Evolutionary conservation across 2,888 invertebrate genomes (phyloP).

Genomic region (Machimus rusticus): DNA sequence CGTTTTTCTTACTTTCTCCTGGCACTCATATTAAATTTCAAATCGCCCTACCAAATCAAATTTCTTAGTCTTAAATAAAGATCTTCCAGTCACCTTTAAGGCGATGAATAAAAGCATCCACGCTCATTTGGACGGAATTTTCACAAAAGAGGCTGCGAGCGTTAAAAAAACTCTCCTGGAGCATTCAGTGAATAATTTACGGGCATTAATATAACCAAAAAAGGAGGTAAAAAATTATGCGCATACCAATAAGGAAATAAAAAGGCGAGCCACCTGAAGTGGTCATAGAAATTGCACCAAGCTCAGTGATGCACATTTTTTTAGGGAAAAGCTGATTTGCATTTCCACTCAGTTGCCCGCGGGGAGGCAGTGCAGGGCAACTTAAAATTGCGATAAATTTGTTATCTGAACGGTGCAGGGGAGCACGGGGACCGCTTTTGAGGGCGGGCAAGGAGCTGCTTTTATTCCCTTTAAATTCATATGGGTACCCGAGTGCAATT

Average conservation of each 20-base stretch:
- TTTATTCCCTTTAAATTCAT: neutral
- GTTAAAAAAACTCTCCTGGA: neutral
- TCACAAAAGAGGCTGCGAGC: neutral
- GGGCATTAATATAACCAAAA: neutral
- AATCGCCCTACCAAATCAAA: neutral
- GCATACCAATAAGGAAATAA: conserved; percentile 3
- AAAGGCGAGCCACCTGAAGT: neutral
- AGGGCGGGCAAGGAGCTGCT: neutral
- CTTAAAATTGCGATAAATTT: neutral
- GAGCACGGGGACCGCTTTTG: neutral
- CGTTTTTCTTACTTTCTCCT: too few species aligned
- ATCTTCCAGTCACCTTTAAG: neutral
- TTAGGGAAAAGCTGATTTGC: conserved; percentile 1
- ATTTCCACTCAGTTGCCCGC: neutral
- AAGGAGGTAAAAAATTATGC: neutral
- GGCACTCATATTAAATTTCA: neutral
- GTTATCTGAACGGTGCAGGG: neutral
- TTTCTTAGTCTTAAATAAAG: neutral
- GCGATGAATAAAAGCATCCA: neutral
- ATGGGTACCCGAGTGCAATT: neutral
- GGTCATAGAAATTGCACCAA: neutral
- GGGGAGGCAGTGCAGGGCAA: neutral
- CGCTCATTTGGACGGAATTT: neutral
- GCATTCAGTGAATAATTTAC: conserved; percentile 9
- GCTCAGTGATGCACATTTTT: conserved; percentile 20